Base-by-base conservation (phyloP, 2,797 vertebrate species). In the Sebastes hopkinsi region DNA sequence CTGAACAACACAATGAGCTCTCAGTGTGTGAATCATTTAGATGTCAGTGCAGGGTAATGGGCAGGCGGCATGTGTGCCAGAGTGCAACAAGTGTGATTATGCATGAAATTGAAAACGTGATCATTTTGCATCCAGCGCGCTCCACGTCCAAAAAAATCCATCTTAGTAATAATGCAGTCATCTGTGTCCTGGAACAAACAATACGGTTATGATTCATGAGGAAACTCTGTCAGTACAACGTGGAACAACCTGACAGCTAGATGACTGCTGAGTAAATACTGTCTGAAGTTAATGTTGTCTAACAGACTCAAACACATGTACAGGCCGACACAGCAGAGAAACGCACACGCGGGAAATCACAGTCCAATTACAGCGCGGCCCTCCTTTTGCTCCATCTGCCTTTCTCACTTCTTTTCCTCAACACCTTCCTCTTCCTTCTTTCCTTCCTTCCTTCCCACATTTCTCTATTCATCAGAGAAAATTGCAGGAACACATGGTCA, bases 401-500 rank as follows among this genome's bases (percentile, higher is more conserved):
- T 92, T 81, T 90, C 90, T 91, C 90, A 88, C 88, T 92, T 91
- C 75, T 85, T 86, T 89, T 83, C 77, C 80, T 77, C 77, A 72
- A 87, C 90, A 89, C 88, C 84, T 92, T 80, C 83, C 84, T 85
- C 85, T 88, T 90, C 80, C 80, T 90, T 89, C 85, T 42, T 42
- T 42, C 38, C 76, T n/a, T 52, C 50, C 20, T 6, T 46, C 42
- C 42, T 83, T 88, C 82, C 70, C 89, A 90, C 87, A n/a, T n/a
- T 75, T 87, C 81, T 87, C 79, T 50, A 50, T 75, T 89, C 70
- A 27, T 79, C 77, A 81, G 81, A 88, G 87, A 89, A 88, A 92
- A 92, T 92, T 85, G 89, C 90, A 89, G 72, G 81, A 92, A 92
- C 92, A 92, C 92, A 82, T 90, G 86, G 89, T 93, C 92, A 89